Conservation (phyloP, 2,113 vertebrate genomes). For the Cercocebus atys region DNA sequence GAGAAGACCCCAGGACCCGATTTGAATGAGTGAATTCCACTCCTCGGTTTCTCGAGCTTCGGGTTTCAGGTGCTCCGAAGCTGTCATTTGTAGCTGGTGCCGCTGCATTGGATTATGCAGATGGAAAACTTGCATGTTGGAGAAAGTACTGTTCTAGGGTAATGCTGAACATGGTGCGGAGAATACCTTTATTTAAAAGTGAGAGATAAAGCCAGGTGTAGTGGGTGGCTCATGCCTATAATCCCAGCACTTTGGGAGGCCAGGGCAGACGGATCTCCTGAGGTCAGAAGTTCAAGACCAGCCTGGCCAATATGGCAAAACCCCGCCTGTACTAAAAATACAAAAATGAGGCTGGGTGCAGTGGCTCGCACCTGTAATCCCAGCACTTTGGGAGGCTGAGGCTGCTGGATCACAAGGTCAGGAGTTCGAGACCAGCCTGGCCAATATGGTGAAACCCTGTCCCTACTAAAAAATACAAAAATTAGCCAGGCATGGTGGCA, state of each 20-base stretch:
- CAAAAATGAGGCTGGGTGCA: background rate
- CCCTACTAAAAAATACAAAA: no score
- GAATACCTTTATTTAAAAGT: rapidly evolving
- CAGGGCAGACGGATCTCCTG: background rate
- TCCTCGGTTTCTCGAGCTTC: background rate
- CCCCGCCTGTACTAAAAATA: background rate
- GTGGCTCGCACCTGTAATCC: background rate
- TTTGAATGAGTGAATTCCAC: background rate
- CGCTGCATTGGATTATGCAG: rapidly evolving
- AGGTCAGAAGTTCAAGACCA: background rate
- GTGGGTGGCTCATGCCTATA: background rate
- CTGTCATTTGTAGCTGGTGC: rapidly evolving
- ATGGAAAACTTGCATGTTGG: rapidly evolving
- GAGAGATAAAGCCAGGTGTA: background rate
- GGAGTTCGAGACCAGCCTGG: no score
- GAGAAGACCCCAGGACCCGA: background rate
- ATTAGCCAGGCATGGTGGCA: no score
- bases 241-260: background rate
- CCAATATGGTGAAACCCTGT: no score
- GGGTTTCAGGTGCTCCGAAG: rapidly evolving
- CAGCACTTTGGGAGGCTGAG: background rate
- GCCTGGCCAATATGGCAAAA: background rate
- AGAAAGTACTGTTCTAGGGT: background rate
- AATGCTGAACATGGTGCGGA: background rate
- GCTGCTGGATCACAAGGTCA: no score